A percentile compares a stretch with the other conserved stretches of the same genome.
Conservation (phyloP, 2,113 vertebrate genomes). For the Propithecus coquereli region DNA sequence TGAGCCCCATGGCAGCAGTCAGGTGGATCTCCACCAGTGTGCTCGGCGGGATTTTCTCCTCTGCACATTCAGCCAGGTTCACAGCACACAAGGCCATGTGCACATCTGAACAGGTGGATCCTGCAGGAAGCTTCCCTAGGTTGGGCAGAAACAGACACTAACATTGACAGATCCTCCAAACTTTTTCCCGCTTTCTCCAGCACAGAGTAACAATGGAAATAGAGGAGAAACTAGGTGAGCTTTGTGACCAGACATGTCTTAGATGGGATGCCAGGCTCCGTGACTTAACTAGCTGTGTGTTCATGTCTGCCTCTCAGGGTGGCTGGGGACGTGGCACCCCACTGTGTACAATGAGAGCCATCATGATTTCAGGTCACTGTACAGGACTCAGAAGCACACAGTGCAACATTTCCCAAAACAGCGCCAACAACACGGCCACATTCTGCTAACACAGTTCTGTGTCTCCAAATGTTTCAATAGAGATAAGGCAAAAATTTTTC, state of each 20-base stretch:
- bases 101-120: conserved; percentile 88
- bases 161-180: not conserved
- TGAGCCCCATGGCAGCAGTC: conserved; percentile 91
- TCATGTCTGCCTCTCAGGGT: not conserved
- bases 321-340: not conserved
- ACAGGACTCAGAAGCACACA: not conserved
- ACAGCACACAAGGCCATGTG: conserved; percentile 95
- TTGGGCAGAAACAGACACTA: not conserved
- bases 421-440: not conserved
- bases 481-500: not conserved
- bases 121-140: conserved; percentile 91
- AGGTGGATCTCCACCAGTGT: conserved; percentile 94
- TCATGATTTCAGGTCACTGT: accelerated
- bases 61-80: conserved; percentile 94
- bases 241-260: not conserved
- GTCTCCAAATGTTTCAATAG: not conserved
- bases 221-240: not conserved
- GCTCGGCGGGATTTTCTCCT: conserved; percentile 90
- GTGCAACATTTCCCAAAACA: not conserved
- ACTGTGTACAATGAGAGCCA: too few species aligned
- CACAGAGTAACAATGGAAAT: not conserved
- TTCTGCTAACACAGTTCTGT: not conserved
- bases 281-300: not conserved
- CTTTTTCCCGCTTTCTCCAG: not conserved
- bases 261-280: not conserved